These are phyloP conservation scores for Tanytarsus gracilentus DNA, from an alignment of 2,888 invertebrate genomes.

Conservation along the genomic window DNA sequence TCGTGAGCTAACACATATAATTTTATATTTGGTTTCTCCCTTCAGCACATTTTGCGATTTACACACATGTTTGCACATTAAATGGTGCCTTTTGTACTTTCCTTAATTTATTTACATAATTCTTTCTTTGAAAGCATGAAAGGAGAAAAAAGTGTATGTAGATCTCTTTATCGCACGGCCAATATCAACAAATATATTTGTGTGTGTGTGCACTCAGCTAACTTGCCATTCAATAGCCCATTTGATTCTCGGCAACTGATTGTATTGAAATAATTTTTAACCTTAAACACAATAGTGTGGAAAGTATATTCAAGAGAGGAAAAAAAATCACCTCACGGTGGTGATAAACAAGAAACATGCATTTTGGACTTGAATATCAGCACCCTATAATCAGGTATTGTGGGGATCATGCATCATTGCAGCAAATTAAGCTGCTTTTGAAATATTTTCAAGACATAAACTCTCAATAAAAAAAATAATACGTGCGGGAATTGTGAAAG, in stretches of 20 bases:
- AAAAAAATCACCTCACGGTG: too few species aligned
- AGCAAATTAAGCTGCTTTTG: constrained; percentile 7
- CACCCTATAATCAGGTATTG: too few species aligned
- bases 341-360: too few species aligned
- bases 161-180: not conserved
- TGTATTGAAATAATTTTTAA: constrained; percentile 3
- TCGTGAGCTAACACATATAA: too few species aligned
- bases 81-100: constrained; percentile 7
- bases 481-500: not conserved
- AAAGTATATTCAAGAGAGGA: not conserved
- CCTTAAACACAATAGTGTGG: not conserved
- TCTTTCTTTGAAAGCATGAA: not conserved
- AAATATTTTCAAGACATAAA: not conserved
- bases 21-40: too few species aligned
- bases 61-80: not conserved
- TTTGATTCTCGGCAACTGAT: constrained; percentile 3
- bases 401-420: too few species aligned
- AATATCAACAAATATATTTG: constrained; percentile 5
- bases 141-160: not conserved
- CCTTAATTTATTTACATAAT: not conserved
- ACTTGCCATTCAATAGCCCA: constrained; percentile 4
- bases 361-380: too few species aligned
- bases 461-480: not conserved
- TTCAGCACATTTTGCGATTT: not conserved
- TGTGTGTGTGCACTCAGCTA: not conserved